These are phyloP conservation scores for Drosophila auraria DNA, from an alignment of 1,140 invertebrate species.

Conservation along the genomic window DNA sequence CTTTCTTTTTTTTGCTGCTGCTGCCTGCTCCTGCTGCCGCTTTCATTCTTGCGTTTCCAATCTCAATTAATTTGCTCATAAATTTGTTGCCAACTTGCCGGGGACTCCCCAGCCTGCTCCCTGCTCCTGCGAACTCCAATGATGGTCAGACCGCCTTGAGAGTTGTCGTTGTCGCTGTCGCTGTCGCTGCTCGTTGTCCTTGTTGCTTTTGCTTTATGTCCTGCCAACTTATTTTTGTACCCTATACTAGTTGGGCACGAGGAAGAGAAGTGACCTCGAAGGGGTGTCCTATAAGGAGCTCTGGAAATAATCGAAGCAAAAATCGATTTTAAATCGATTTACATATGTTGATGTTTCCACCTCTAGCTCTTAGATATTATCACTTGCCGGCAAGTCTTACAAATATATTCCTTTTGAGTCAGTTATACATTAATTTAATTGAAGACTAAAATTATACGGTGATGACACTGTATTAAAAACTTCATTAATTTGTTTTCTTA, in stretches of 20 bases:
- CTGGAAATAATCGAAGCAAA: too few relatives aligned
- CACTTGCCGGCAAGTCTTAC: too few relatives aligned
- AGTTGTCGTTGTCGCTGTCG: constrained; percentile 52
- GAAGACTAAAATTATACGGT: too few relatives aligned
- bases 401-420: too few relatives aligned
- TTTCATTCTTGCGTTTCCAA: constrained; percentile 74
- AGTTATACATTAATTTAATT: too few relatives aligned
- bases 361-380: too few relatives aligned
- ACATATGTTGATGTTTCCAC: too few relatives aligned
- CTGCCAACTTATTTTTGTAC: constrained; percentile 52
- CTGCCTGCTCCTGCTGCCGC: background rate
- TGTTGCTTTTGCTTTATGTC: constrained; percentile 74
- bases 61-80: constrained; percentile 84
- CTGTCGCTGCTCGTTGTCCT: constrained; percentile 41
- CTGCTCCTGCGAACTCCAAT: constrained; percentile 8
- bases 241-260: background rate
- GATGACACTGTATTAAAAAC: too few relatives aligned
- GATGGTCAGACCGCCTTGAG: constrained; percentile 34
- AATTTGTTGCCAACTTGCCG: constrained; percentile 76
- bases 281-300: too few relatives aligned
- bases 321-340: too few relatives aligned
- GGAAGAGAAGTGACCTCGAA: background rate
- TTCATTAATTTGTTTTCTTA: too few relatives aligned
- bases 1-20: constrained; percentile 8
- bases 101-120: background rate